These are phyloP conservation scores for Drosophila incognita DNA, from an alignment of 2,888 invertebrate species.

Conservation along the genomic window DNA sequence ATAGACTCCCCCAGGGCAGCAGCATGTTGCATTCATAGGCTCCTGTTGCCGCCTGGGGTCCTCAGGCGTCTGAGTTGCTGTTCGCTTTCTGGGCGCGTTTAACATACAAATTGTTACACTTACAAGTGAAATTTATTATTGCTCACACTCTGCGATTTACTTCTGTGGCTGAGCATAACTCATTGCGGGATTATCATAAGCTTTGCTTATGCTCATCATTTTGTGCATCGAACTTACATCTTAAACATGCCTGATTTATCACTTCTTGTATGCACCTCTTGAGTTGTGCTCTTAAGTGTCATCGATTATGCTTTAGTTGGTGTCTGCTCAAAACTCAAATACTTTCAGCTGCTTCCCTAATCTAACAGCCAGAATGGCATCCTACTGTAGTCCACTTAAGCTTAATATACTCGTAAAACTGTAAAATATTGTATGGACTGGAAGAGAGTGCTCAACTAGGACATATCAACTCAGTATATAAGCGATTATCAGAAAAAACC, in stretches of 20 bases:
- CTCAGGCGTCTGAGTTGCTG: conserved; percentile 19
- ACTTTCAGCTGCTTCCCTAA: conserved; percentile 63
- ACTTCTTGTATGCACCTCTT: conserved; percentile 22
- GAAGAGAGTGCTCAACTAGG: neutral
- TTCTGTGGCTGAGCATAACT: conserved; percentile 45
- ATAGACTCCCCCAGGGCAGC: conserved; percentile 77
- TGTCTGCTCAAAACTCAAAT: conserved; percentile 60
- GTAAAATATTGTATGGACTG: neutral
- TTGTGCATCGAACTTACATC: conserved; percentile 29
- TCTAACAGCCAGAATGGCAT: conserved; percentile 62
- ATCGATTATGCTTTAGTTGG: conserved; percentile 81
- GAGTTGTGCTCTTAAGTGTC: conserved; percentile 36
- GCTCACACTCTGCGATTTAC: conserved; percentile 58
- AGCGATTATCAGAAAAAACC: neutral
- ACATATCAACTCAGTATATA: neutral
- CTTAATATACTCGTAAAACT: neutral
- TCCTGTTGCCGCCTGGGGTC: conserved; percentile 44
- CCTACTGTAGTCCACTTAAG: conserved; percentile 13
- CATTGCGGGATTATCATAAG: conserved; percentile 55
- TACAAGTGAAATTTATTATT: conserved; percentile 82
- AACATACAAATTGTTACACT: conserved; percentile 84
- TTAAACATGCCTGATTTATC: conserved; percentile 51
- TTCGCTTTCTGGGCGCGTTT: conserved; percentile 68
- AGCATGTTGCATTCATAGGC: conserved; percentile 28
- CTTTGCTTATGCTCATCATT: conserved; percentile 6